A percentile compares a stretch with the other conserved stretches of the same genome.
These are phyloP conservation scores for Phoxinus dragarum DNA, from an alignment of 2,797 vertebrate species.

Conservation along the genomic window DNA sequence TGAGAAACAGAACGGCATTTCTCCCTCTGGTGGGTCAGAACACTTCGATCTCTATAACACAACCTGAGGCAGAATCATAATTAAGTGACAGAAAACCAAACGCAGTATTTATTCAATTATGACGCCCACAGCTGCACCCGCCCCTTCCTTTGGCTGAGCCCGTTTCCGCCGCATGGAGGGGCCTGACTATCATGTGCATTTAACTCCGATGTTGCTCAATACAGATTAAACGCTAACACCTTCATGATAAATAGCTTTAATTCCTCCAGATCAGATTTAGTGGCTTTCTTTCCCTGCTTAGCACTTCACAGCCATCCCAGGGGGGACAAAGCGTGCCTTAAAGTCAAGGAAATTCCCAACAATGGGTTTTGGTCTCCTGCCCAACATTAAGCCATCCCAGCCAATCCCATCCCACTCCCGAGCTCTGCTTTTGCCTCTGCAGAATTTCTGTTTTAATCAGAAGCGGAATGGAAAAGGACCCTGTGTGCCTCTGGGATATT, in stretches of 20 bases:
- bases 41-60: slow-evolving; percentile 56
- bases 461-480: slow-evolving; percentile 90
- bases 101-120: slow-evolving; percentile 60
- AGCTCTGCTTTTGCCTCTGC: slow-evolving; percentile 60
- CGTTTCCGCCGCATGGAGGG: slow-evolving; percentile 40
- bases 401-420: slow-evolving; percentile 62
- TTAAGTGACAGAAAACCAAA: slow-evolving; percentile 62
- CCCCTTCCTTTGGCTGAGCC: slow-evolving; percentile 35
- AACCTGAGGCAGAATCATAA: slow-evolving; percentile 62
- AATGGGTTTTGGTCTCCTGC: slow-evolving; percentile 69
- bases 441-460: slow-evolving; percentile 96
- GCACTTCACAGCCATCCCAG: slow-evolving; percentile 57
- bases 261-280: slow-evolving; percentile 66
- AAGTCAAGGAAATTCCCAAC: slow-evolving; percentile 67
- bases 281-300: slow-evolving; percentile 55
- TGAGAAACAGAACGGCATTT: slow-evolving; percentile 52
- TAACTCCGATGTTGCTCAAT: slow-evolving; percentile 50
- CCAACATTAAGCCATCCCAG: slow-evolving; percentile 70
- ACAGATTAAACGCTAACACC: slow-evolving; percentile 57
- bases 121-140: neutral
- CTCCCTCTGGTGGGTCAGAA: slow-evolving; percentile 61
- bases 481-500: slow-evolving; percentile 95
- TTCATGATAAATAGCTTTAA: slow-evolving; percentile 65
- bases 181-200: slow-evolving; percentile 43
- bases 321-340: slow-evolving; percentile 61